Base-by-base conservation (phyloP, 2,888 invertebrate genomes). In the Harpalus rufipes region DNA sequence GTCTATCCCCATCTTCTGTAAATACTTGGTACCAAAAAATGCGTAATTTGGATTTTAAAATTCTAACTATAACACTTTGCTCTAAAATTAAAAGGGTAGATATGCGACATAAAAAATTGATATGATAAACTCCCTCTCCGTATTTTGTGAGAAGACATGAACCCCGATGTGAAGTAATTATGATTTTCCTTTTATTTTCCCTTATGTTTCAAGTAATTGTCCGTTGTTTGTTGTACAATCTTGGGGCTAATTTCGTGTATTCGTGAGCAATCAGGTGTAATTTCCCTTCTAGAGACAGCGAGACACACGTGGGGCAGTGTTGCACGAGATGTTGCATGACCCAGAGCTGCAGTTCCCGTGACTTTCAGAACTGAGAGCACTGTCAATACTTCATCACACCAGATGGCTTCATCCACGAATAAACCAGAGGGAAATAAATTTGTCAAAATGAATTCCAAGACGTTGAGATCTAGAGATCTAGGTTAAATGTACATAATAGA, bases 241-340 rank as follows among this genome's bases (percentile, higher is more conserved):
- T 51, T 51, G 44, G 7, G 44, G 44, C 44, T 51, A 51, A 51
- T 51, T 51, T 12, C 10, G 44, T 51, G 12, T 51, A 51, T 63
- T 18, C 63, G 18, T 63, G 63, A 63, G 63, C 63, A 63, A 63
- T 63, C 63, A 63, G 21, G 21, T 63, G 63, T 25, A 63, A 63
- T 63, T 63, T 63, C 25, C 63, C 63, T 32, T 32, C 32, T 32
- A 32, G 32, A 32, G 32, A 32, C 32, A 32, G 44, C 44, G 44
- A 32, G 6, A 32, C 44, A 51, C 1, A 51, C 44, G 44, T 51
- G 10, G 44, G 12, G 10, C 44, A 12, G 44, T 51, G 32, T 5
- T 21, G 25, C 63, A 63, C 63, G 63, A 63, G 1, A 63, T 21
- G 21, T 63, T 21, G 63, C 63, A 63, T 63, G 63, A 21, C 63